Conservation (phyloP, 2,113 vertebrate genomes). For the Mellivora capensis region DNA sequence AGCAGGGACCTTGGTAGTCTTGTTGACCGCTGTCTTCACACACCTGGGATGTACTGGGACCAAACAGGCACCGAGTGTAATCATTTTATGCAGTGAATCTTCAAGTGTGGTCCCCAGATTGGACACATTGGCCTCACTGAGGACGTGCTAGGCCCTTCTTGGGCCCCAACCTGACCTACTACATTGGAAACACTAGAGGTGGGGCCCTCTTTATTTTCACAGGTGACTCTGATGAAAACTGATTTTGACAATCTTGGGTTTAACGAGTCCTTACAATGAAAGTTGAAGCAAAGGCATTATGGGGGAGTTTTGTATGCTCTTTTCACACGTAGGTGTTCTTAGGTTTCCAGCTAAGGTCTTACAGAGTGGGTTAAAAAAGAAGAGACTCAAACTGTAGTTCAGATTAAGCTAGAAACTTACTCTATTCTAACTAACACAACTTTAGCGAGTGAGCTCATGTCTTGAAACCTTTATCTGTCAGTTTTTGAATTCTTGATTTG, state of each 20-base stretch:
- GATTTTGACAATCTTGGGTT: not conserved
- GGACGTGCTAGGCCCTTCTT: not conserved
- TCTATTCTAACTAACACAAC: not conserved
- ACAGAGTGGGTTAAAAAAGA: not conserved
- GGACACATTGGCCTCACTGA: not conserved
- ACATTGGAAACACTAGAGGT: not conserved
- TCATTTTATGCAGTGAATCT: not conserved
- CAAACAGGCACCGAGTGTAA: not conserved
- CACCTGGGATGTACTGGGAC: not conserved
- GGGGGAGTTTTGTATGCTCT: not conserved
- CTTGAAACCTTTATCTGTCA: not conserved
- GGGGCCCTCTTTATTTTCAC: not conserved
- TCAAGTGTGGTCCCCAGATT: not conserved
- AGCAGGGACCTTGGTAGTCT: not conserved
- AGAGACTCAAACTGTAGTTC: not conserved
- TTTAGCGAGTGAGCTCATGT: not conserved
- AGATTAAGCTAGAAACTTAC: not conserved
- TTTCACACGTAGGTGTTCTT: not conserved
- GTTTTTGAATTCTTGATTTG: not conserved
- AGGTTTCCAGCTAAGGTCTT: not conserved
- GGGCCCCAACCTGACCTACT: accelerated
- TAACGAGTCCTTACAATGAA: not conserved
- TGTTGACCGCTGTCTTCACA: not conserved
- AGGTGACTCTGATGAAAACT: not conserved
- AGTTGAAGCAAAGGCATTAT: not conserved